Conservation (phyloP, 2,797 vertebrate species). For the Platyrinchus mystaceus region DNA sequence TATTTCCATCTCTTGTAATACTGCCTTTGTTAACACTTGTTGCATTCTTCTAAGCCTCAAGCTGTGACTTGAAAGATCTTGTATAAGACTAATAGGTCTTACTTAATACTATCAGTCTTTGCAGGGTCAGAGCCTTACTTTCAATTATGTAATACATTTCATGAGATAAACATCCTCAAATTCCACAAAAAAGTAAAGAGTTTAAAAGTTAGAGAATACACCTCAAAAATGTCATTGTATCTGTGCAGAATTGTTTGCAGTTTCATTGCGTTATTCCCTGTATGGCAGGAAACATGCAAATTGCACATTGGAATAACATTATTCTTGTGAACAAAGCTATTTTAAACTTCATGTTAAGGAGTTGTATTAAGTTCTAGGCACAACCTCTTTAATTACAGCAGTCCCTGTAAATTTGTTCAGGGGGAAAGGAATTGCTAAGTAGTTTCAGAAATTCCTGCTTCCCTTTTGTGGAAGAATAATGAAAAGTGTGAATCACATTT, state of each 20-base stretch:
- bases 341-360: not conserved
- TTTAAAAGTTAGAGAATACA: not conserved
- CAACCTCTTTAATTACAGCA: conserved; percentile 8
- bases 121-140: not conserved
- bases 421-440: not conserved
- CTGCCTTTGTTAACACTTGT: not conserved
- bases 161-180: not conserved
- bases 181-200: not conserved
- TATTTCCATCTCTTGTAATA: not conserved
- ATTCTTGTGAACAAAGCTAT: not conserved
- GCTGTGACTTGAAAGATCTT: not conserved
- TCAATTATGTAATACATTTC: not conserved
- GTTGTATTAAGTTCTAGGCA: conserved; percentile 16
- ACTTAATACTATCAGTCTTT: not conserved
- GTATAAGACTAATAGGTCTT: not conserved
- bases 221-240: not conserved
- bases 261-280: not conserved
- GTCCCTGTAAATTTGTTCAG: conserved; percentile 5
- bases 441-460: conserved; percentile 25
- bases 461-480: conserved; percentile 19
- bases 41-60: not conserved
- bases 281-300: not conserved
- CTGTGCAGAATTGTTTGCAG: not conserved
- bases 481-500: conserved; percentile 25
- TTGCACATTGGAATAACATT: not conserved